These are phyloP conservation scores for Notospermus geniculatus DNA, from an alignment of 1,140 invertebrate species.

Conservation along the genomic window DNA sequence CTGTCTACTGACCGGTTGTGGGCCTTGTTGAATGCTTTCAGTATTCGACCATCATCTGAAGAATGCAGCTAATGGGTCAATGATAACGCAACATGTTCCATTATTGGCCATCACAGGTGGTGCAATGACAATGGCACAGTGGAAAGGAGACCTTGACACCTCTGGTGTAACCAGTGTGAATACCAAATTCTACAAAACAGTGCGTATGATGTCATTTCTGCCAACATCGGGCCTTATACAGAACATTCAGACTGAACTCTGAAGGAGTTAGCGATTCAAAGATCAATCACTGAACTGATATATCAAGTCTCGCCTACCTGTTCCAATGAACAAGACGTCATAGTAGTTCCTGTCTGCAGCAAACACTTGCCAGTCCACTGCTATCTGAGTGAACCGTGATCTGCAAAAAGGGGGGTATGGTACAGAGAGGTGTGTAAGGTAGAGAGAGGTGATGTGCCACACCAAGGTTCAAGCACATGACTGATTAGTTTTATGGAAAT, in stretches of 20 bases:
- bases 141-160: too few relatives aligned
- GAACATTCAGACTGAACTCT: too few relatives aligned
- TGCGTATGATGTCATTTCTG: too few relatives aligned
- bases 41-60: constrained; percentile 82
- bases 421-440: constrained; percentile 3
- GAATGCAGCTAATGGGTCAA: constrained; percentile 8
- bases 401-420: constrained; percentile 58
- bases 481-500: neutral
- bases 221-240: too few relatives aligned
- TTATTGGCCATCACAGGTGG: too few relatives aligned
- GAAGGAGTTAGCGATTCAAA: too few relatives aligned
- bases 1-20: constrained; percentile 55
- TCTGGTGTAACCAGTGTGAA: too few relatives aligned
- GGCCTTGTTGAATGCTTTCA: constrained; percentile 77
- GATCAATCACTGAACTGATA: too few relatives aligned
- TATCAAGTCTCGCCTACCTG: constrained; percentile 63
- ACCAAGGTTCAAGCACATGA: neutral
- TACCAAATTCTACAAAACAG: too few relatives aligned
- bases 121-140: too few relatives aligned
- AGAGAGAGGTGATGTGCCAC: neutral
- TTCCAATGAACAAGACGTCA: constrained; percentile 92
- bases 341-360: constrained; percentile 81
- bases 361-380: constrained; percentile 88
- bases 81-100: too few relatives aligned
- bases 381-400: constrained; percentile 86